Evolutionary conservation across 2,888 invertebrate species (phyloP), one percentile per base, ranked within the genome.

Genomic region (Schrankia costaestrigalis): DNA sequence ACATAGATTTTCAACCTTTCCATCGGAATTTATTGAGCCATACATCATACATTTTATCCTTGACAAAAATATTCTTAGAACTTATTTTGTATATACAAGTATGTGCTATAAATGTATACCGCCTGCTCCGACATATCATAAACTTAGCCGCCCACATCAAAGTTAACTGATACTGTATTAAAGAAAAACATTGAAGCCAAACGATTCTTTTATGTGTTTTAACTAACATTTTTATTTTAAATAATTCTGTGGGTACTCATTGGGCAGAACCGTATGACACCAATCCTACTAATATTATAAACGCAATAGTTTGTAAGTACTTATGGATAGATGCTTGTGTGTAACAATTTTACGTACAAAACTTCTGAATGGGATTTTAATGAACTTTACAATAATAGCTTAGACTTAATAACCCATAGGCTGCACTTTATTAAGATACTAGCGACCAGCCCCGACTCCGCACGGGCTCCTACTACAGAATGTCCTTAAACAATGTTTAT

Each of bases 61-160:
- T 13, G 12, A 21, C 29, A 13, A 29, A 29, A 21, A 25, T 25
- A 25, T 11, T 23, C 4, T 21, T 29, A 39, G 24, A 41, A 26
- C 34, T 40, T 19, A 35, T 31, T 32, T 23, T 29, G 11, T 27
- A 14, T 41, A 23, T 10, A 10, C 11, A 23, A 35, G 13, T 17
- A 6, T 25, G 23, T 31, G 35, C 38, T 44, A 50, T 50, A 51
- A 50, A 50, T 14, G 34, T 44, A 40, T 32, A 6, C 26, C 15
- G 26, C 28, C 47, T 31, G 26, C 31, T 33, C 34, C 23, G 31
- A 19, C 11, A 36, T 34, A 36, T 50, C 44, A 51, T 44, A 51
- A 51, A 50, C 47, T 44, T 44, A 38, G 34, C 38, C 24, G 31
- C 38, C 50, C 51, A 51, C 51, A 51, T 51, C 51, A 51, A 51